Evolutionary conservation across 2,797 vertebrate species (phyloP).

Genomic region (Pipistrellus pygmaeus): DNA sequence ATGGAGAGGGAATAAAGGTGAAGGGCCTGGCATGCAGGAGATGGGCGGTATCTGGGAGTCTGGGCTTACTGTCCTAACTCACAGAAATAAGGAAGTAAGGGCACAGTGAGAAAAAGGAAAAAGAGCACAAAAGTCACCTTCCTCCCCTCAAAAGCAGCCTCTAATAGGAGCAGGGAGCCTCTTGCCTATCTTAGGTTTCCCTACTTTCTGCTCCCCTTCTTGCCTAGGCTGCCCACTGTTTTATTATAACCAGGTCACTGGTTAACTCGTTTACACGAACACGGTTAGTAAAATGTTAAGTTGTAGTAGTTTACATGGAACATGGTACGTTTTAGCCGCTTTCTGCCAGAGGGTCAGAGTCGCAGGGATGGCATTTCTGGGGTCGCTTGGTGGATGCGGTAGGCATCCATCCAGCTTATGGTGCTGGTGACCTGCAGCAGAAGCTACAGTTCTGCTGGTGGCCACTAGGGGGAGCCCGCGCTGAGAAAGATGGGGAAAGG

Average conservation of each 20-base stretch:
- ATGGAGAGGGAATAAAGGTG: background rate
- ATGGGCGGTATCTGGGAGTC: background rate
- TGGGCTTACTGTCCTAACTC: background rate
- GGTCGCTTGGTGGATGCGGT: background rate
- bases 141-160: fast-evolving
- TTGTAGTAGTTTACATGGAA: background rate
- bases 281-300: background rate
- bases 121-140: background rate
- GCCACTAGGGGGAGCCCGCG: background rate
- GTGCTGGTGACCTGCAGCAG: background rate
- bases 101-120: background rate
- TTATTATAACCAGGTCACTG: background rate
- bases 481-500: background rate
- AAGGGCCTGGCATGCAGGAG: background rate
- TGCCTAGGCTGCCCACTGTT: background rate
- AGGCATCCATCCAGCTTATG: background rate
- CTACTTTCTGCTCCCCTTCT: background rate
- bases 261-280: background rate
- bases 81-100: background rate
- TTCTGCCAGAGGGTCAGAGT: background rate
- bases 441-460: background rate
- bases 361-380: background rate
- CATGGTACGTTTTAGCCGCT: background rate
- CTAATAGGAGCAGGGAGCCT: background rate
- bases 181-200: background rate